Base-by-base conservation (phyloP, 2,888 invertebrate genomes). In the Drepanosiphum platanoidis region DNA sequence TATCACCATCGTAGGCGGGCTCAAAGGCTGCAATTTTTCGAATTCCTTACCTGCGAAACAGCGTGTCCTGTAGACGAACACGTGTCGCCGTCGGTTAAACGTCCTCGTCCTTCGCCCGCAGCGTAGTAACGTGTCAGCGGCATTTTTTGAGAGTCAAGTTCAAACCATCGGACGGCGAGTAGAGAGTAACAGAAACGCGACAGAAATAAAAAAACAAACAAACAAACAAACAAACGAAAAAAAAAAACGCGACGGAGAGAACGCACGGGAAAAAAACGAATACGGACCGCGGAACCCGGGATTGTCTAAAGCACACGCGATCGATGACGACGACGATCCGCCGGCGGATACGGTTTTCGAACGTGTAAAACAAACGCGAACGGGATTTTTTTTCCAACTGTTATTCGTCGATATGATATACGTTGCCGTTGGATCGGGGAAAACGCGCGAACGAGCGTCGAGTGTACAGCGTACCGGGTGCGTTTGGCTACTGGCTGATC, bases 401-500 rank as follows among this genome's bases (percentile, higher is more conserved):
- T 22, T n/a, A n/a, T 18, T 2, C 3, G 11, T 42, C 42, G 18
- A 1, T 15, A 18, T 46, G n/a, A n/a, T n/a, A n/a, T n/a, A n/a
- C 46, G 46, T 46, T 18, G 42, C 22, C 52, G 52, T 52, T 22
- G 30, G 1, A 11, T 22, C 72, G 46, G 18, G 22, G 22, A 9
- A 61, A 39, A 36, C 34, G 18, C 36, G 70, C 11, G 18, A 70
- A 58, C 58, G 36, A 36, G 5, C 34, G 70, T 58, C 71, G 71
- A 8, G 72, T 61, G 82, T n/a, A n/a, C 22, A 34, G 5, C 71
- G 70, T 58, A 58, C 81, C 58, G 81, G 58, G 72, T 22, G 82
- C 82, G 82, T 72, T 82, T 11, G 61, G 72, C 71, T 82, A 82
- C 82, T 82, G n/a, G 82, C 72, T 64, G 61, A 82, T 72, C 72